Evolutionary conservation across 2,113 vertebrate species (phyloP).

Genomic region (Labrus mixtus): DNA sequence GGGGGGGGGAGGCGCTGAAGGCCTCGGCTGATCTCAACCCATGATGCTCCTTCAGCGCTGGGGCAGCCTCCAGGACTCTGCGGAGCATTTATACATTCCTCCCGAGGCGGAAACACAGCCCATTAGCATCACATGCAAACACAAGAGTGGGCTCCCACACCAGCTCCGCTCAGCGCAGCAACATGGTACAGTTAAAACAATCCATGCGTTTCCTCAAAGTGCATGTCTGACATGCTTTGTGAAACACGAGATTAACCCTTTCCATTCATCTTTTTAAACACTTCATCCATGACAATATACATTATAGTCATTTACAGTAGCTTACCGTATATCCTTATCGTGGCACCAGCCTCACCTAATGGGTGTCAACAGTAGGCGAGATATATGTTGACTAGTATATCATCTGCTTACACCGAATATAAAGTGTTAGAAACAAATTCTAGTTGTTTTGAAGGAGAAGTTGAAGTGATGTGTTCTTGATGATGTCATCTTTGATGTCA

Average conservation of each 20-base stretch:
- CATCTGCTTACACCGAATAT: neutral
- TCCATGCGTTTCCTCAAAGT: constrained; percentile 13
- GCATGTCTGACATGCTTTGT: no score
- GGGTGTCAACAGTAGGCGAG: no score
- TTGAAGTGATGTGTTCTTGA: neutral
- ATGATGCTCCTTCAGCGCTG: constrained; percentile 53
- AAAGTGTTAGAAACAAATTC: neutral
- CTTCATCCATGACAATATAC: neutral
- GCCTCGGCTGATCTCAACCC: constrained; percentile 45
- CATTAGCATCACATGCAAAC: constrained; percentile 76
- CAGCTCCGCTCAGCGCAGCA: constrained; percentile 4
- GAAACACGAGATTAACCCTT: neutral
- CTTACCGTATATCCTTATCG: no score
- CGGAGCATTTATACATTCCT: constrained; percentile 67
- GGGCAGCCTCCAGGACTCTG: constrained; percentile 54
- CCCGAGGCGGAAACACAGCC: constrained; percentile 58
- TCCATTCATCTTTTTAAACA: neutral
- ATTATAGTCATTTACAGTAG: no score
- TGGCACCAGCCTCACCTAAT: no score
- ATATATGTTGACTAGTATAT: neutral
- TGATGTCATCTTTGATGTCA: neutral
- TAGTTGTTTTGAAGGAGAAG: neutral
- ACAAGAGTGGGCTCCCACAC: constrained; percentile 30
- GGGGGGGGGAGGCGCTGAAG: constrained; percentile 31
- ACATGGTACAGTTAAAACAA: constrained; percentile 34